Percentiles rank a stretch among this genome's conserved stretches.
Conservation (phyloP, 2,113 vertebrate species). For the Microcebus ravelobensis region DNA sequence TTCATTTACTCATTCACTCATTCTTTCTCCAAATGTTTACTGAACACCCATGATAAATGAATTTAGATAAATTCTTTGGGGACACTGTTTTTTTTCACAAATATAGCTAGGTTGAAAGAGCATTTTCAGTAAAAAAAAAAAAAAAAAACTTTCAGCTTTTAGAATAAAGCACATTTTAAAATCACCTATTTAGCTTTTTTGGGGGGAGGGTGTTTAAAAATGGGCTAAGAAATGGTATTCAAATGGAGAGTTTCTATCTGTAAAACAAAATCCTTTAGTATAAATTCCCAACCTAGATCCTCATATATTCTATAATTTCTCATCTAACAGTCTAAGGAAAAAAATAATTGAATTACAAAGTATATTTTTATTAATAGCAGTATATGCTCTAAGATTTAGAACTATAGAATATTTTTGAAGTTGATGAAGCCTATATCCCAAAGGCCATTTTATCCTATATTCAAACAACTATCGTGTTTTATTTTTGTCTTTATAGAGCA, state of each 20-base stretch:
- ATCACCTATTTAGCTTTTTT: neutral
- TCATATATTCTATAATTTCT: conserved; percentile 28
- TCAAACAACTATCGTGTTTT: conserved; percentile 33
- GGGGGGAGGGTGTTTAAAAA: conserved; percentile 44
- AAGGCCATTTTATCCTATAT: conserved; percentile 33
- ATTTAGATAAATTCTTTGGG: neutral
- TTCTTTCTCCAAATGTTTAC: neutral
- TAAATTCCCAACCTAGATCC: neutral
- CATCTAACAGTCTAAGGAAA: conserved; percentile 7
- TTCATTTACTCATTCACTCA: neutral
- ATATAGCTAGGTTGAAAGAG: neutral
- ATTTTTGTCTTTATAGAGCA: conserved; percentile 54
- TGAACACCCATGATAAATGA: neutral
- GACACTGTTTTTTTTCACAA: neutral
- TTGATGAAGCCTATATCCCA: neutral
- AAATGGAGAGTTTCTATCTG: conserved; percentile 43
- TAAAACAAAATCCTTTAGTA: conserved; percentile 51
- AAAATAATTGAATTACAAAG: neutral
- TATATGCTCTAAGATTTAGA: neutral
- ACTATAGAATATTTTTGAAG: conserved; percentile 32
- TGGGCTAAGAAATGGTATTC: neutral
- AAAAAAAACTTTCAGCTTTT: neutral
- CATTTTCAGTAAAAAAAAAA: neutral
- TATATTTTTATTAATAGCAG: conserved; percentile 43
- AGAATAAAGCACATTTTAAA: conserved; percentile 28